These are phyloP conservation scores for Sycobia sp. DNA, from an alignment of 1,140 invertebrate species.

Conservation along the genomic window DNA sequence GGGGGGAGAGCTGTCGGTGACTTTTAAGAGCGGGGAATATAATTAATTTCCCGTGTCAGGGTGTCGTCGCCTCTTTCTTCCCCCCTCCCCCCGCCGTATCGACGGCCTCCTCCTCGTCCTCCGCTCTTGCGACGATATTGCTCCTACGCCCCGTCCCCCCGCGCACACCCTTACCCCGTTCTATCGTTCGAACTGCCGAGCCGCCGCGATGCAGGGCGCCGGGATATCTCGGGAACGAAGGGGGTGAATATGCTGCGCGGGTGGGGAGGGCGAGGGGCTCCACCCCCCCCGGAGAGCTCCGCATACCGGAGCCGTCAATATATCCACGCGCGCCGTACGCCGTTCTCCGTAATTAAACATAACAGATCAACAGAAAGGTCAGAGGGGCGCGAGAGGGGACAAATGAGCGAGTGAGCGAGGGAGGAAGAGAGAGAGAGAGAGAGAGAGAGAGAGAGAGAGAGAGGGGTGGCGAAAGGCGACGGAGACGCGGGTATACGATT, in stretches of 20 bases:
- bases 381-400: no score
- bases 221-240: no score
- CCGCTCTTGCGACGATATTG: constrained; percentile 59
- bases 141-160: no score
- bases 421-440: no score
- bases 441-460: background rate
- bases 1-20: constrained; percentile 40
- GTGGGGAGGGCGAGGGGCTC: no score
- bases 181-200: no score
- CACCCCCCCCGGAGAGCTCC: no score
- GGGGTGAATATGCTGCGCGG: no score
- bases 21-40: constrained; percentile 59
- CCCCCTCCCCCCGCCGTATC: constrained; percentile 35
- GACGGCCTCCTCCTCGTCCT: constrained; percentile 46
- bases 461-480: background rate
- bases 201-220: no score
- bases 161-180: no score
- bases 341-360: constrained; percentile 60
- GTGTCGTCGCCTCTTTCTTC: constrained; percentile 35
- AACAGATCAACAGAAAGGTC: constrained; percentile 55
- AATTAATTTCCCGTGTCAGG: constrained; percentile 62
- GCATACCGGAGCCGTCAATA: constrained; percentile 50
- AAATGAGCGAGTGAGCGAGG: no score
- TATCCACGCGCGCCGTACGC: constrained; percentile 58
- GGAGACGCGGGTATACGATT: no score